Conservation (phyloP, 2,888 invertebrate species). For the Osedax fenrisi region DNA sequence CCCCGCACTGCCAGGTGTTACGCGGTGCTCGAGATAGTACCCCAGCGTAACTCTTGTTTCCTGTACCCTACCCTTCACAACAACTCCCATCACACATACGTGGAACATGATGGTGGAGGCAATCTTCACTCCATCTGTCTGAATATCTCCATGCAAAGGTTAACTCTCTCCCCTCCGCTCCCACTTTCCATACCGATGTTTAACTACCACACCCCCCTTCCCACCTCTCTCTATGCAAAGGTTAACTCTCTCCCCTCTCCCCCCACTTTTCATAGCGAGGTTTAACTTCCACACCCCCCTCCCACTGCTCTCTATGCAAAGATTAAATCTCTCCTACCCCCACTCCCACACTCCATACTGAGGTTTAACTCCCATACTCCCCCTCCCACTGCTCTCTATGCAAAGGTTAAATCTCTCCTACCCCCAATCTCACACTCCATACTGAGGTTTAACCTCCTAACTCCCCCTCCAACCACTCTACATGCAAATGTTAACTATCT, state of each 20-base stretch:
- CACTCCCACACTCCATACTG: not conserved
- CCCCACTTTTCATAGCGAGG: too few species aligned
- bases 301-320: slow-evolving; percentile 42
- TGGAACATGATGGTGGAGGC: slow-evolving; percentile 10
- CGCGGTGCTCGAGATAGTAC: slow-evolving; percentile 48
- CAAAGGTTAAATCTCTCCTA: slow-evolving; percentile 41
- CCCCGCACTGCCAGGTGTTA: slow-evolving; percentile 41
- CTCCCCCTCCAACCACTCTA: too few species aligned
- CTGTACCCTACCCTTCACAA: slow-evolving; percentile 31
- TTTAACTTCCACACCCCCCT: too few species aligned
- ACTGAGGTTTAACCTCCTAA: too few species aligned
- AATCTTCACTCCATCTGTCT: not conserved
- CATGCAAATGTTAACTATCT: too few species aligned
- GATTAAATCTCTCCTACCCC: slow-evolving; percentile 39
- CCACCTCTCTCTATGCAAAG: slow-evolving; percentile 43
- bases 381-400: too few species aligned
- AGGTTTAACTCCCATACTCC: too few species aligned
- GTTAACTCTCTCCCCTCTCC: slow-evolving; percentile 37
- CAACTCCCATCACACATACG: slow-evolving; percentile 29
- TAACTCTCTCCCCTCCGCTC: slow-evolving; percentile 19
- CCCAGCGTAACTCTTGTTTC: slow-evolving; percentile 39
- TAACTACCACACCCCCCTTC: too few species aligned
- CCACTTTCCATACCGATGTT: too few species aligned
- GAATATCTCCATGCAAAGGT: slow-evolving; percentile 44
- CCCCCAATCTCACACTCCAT: not conserved